These are phyloP conservation scores for Ispidina lecontei DNA, from an alignment of 2,797 vertebrate species.

Conservation along the genomic window DNA sequence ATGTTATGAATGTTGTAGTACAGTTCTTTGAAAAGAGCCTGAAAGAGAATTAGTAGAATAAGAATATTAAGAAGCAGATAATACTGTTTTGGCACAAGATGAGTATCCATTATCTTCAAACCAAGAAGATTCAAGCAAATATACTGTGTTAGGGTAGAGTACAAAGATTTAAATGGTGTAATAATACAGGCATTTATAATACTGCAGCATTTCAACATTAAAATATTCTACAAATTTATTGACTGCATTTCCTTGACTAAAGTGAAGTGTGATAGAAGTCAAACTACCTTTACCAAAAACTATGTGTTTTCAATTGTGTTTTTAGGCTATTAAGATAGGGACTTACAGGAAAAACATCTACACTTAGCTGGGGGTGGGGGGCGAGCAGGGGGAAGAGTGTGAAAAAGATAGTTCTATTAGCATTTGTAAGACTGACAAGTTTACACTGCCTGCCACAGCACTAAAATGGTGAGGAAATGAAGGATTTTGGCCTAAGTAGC, in stretches of 20 bases:
- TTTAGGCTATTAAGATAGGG: not conserved
- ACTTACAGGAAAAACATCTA: not conserved
- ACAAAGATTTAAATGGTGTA: not conserved
- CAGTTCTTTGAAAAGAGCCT: not conserved
- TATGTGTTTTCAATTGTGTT: not conserved
- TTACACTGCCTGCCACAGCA: not conserved
- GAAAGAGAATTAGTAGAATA: not conserved
- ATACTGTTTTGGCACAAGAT: constrained; percentile 24
- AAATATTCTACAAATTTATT: not conserved
- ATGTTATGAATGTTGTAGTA: not conserved
- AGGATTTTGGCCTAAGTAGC: not conserved
- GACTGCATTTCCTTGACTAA: not conserved
- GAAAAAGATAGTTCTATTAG: not conserved
- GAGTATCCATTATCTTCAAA: constrained; percentile 5
- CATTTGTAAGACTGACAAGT: not conserved
- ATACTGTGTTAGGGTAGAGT: not conserved
- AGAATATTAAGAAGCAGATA: constrained; percentile 1
- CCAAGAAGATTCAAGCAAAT: not conserved
- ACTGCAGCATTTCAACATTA: not conserved
- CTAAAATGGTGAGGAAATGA: not conserved
- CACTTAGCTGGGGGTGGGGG: too few relatives aligned
- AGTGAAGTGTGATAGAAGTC: not conserved
- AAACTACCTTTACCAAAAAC: not conserved
- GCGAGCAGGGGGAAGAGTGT: not conserved
- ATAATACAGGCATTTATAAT: not conserved